Percentiles rank a stretch among this genome's conserved stretches.
These are phyloP conservation scores for Apoda limacodes DNA, from an alignment of 2,888 invertebrate species.

Conservation along the genomic window DNA sequence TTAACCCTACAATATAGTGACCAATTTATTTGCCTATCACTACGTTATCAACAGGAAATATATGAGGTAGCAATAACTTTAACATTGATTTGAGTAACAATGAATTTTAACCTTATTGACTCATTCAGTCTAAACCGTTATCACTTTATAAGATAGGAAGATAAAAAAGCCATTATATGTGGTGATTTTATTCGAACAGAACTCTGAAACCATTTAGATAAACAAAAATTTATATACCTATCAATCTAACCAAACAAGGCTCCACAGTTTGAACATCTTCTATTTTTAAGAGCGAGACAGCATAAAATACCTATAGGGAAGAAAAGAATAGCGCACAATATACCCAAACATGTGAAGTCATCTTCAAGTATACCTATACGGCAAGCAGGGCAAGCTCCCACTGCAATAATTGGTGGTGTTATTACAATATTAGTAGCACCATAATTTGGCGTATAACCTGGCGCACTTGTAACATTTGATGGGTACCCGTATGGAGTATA, in stretches of 20 bases:
- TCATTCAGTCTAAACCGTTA: no score
- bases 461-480: slow-evolving; percentile 40
- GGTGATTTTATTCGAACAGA: no score
- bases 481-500: slow-evolving; percentile 59
- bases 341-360: slow-evolving; percentile 86
- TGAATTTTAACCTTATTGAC: no score
- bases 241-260: slow-evolving; percentile 81
- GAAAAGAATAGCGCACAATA: slow-evolving; percentile 86
- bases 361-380: slow-evolving; percentile 89
- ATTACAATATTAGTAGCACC: slow-evolving; percentile 74
- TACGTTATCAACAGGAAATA: no score
- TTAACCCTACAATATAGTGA: no score
- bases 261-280: slow-evolving; percentile 89
- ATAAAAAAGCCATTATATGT: no score
- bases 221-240: no score
- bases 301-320: slow-evolving; percentile 91
- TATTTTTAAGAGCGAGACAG: slow-evolving; percentile 85
- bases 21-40: no score
- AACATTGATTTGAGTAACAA: no score
- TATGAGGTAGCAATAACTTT: no score
- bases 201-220: no score
- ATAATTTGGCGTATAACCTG: slow-evolving; percentile 69
- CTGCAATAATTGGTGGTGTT: slow-evolving; percentile 82
- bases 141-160: no score
- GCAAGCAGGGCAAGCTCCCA: slow-evolving; percentile 91